Evolutionary conservation across 2,888 invertebrate genomes (phyloP), one percentile per base, ranked within the genome.

Genomic region (Brenthis daphne): DNA sequence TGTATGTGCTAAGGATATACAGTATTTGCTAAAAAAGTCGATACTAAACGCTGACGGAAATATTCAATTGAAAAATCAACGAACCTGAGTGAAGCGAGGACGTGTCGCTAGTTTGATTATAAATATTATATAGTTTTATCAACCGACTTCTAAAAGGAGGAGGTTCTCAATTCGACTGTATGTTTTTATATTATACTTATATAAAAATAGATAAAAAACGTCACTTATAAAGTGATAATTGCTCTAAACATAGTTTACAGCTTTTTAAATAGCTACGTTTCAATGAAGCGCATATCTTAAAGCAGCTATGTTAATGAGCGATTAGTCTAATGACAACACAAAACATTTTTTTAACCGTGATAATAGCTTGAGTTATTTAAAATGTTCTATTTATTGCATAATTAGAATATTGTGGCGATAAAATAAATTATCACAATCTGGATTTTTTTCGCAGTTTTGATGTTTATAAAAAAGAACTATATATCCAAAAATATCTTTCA

Each of bases 351-450:
- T 76, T 72, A 70, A 70, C 66, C 67, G 74, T 72, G 76, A 73
- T 79, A 77, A 78, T 77, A 77, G 73, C 70, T 70, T 70, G 55
- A 69, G 64, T 72, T 73, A 75, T 76, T 77, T 68, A 74, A 71
- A 68, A 70, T 73, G 71, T 63, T 60, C 67, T 51, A 67, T 68
- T 70, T 68, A 72, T 66, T 66, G 60, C 68, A 70, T 73, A 70
- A 74, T 74, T 71, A 75, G 73, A 72, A 76, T 75, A 73, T 71
- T 64, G 60, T 65, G 68, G 65, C 70, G 72, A 64, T 74, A 60
- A 51, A 68, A 71, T 69, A 69, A 24, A 29, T 43, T 51, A 57
- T 53, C 54, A 60, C 24, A 48, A 57, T 43, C 20, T 20, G 20
- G 20, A 20, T 1, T 12, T 20, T 29, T 24, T 6, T 50, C 8